These are phyloP conservation scores for Clanis bilineata DNA, from an alignment of 2,888 invertebrate genomes.

Conservation along the genomic window DNA sequence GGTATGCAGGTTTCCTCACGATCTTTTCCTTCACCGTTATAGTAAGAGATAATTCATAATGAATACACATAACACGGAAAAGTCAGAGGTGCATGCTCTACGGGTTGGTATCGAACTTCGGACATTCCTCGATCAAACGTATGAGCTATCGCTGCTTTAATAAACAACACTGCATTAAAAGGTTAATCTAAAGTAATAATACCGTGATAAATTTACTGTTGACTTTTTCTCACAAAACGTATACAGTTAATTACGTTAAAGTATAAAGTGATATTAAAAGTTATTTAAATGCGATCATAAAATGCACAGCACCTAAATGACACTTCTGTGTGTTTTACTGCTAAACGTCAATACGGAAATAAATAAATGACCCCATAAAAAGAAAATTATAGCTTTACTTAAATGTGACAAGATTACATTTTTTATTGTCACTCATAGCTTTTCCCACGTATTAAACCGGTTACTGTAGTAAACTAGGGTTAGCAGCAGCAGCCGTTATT, in stretches of 20 bases:
- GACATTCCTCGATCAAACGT: too few relatives aligned
- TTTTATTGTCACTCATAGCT: background rate
- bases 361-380: slow-evolving; percentile 14
- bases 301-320: slow-evolving; percentile 13
- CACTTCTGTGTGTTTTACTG: slow-evolving; percentile 15
- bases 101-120: too few relatives aligned
- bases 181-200: background rate
- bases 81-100: too few relatives aligned
- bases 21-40: too few relatives aligned
- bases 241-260: slow-evolving; percentile 4
- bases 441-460: background rate
- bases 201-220: background rate
- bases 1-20: too few relatives aligned
- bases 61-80: too few relatives aligned
- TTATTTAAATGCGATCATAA: slow-evolving; percentile 11
- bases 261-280: slow-evolving; percentile 10
- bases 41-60: too few relatives aligned
- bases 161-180: too few relatives aligned
- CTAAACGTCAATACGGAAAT: slow-evolving; percentile 9
- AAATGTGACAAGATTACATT: slow-evolving; percentile 1
- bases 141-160: too few relatives aligned
- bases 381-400: slow-evolving; percentile 2
- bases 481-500: too few relatives aligned
- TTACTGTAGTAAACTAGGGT: too few relatives aligned
- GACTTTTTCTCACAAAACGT: background rate